Evolutionary conservation across 2,888 invertebrate genomes (phyloP), one percentile per base, ranked within the genome.

Genomic region (Oeneis ivallda): DNA sequence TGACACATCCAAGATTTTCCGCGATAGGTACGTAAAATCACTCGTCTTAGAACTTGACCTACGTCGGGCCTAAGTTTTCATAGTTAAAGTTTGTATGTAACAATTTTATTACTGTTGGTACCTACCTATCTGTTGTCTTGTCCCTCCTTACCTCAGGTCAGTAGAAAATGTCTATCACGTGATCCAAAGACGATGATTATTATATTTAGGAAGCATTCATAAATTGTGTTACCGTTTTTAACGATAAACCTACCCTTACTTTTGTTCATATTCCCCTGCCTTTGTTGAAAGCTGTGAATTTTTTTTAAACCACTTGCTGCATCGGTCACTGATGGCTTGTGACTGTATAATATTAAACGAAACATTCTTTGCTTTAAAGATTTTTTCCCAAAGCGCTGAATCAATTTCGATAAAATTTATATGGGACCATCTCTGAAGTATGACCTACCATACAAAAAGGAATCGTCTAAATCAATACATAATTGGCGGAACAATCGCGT

Each of bases 51-150:
- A 5, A 26, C 26, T 26, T 26, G 26, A n/a, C n/a, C n/a, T n/a
- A n/a, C n/a, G n/a, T n/a, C n/a, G n/a, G n/a, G 15, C 45, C 15
- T 57, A 64, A 52, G 62, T 66, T 53, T 56, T 58, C 58, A 45
- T n/a, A 73, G 41, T 60, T 49, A 49, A 41, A 32, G 74, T 80
- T 62, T 67, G 72, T 75, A 76, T 72, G 66, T 74, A 71, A 74
- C 72, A 77, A 80, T 73, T 81, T 75, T 82, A 79, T 79, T 76
- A 71, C 76, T 79, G 80, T 84, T 84, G 79, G 77, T 79, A 65
- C 80, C 83, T 70, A 66, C 17, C 15, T 47, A 15, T 70, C 58
- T 66, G 81, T 79, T 80, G 75, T 47, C 39, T 47, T 17, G 19
- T 26, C 5, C 26, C 5, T n/a, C 59, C n/a, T 45, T 45, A 10